Evolutionary conservation across 2,113 vertebrate genomes (phyloP).

Genomic region (Bubalus kerabau): DNA sequence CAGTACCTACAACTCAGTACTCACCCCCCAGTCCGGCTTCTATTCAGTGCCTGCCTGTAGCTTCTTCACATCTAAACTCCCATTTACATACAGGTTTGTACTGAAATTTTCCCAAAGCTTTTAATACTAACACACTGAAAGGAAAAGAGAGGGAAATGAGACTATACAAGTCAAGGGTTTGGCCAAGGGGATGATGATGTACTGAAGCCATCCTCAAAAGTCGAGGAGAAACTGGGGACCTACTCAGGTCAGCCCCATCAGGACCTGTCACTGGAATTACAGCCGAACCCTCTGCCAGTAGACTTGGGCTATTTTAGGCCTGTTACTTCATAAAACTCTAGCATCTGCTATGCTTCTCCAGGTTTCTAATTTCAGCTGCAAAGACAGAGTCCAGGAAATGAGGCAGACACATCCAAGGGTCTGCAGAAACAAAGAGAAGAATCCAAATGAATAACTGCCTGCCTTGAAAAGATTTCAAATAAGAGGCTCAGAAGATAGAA

Average conservation of each 20-base stretch:
- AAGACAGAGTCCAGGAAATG: constrained; percentile 64
- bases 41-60: background rate
- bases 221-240: background rate
- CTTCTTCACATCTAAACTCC: background rate
- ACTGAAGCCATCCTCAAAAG: background rate
- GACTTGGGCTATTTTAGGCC: constrained; percentile 48
- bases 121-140: background rate
- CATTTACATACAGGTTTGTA: background rate
- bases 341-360: constrained; percentile 56
- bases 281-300: background rate
- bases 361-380: constrained; percentile 70
- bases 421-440: constrained; percentile 54
- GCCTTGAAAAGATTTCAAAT: constrained; percentile 56
- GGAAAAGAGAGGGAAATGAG: background rate
- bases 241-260: background rate
- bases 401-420: constrained; percentile 59
- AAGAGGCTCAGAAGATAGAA: constrained; percentile 32
- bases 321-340: constrained; percentile 30
- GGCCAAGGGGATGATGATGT: background rate
- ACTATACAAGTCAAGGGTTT: background rate
- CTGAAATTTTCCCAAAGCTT: background rate
- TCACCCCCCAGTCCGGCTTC: fast-evolving
- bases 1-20: background rate
- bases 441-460: constrained; percentile 44
- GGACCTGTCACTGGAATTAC: background rate